These are phyloP conservation scores for Lepidotrigona ventralis DNA, from an alignment of 1,140 invertebrate genomes.

Conservation along the genomic window DNA sequence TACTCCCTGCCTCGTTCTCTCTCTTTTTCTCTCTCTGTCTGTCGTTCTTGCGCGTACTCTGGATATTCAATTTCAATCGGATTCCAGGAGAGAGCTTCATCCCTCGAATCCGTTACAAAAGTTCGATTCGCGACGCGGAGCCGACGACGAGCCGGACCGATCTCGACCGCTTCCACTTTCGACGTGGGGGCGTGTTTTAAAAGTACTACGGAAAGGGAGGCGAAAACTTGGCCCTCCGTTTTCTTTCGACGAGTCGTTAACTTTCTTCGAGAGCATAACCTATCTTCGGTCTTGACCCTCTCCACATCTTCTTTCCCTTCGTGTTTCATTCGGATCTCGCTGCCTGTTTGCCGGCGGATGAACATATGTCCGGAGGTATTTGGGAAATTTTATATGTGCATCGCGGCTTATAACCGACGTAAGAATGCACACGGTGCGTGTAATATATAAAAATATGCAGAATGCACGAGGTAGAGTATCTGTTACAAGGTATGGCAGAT, in stretches of 20 bases:
- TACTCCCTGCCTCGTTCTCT: no score
- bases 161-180: constrained; percentile 20
- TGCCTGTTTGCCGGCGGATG: neutral
- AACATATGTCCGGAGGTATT: constrained; percentile 17
- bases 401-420: no score
- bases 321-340: neutral
- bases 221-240: constrained; percentile 4
- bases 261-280: constrained; percentile 25
- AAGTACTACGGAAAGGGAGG: constrained; percentile 1
- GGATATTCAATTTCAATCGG: constrained; percentile 52
- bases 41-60: neutral
- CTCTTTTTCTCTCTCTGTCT: no score
- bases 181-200: constrained; percentile 27
- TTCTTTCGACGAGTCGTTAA: constrained; percentile 25
- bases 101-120: constrained; percentile 39
- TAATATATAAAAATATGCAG: no score
- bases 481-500: no score
- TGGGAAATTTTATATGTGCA: neutral
- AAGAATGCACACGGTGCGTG: no score
- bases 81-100: constrained; percentile 39
- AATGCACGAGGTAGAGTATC: no score
- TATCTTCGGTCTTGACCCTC: neutral
- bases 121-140: constrained; percentile 16
- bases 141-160: constrained; percentile 14
- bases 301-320: neutral